Conservation (phyloP, 2,797 vertebrate genomes). For the Odontamblyopus lacepedii region DNA sequence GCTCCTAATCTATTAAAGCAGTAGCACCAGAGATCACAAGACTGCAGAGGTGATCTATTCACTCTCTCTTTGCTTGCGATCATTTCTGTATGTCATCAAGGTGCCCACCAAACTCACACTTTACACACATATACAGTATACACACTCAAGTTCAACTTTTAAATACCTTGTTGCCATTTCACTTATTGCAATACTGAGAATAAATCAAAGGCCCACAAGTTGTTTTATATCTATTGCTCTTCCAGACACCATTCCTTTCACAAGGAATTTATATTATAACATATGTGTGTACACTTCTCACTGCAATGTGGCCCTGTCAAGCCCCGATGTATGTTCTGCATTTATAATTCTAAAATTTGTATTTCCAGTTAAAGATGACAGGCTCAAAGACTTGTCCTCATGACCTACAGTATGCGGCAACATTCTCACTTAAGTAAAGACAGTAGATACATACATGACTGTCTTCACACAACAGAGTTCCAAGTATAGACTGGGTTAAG, state of each 20-base stretch:
- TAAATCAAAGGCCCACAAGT: neutral
- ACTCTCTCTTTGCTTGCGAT: slow-evolving; percentile 43
- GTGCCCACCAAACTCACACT: slow-evolving; percentile 30
- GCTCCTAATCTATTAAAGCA: slow-evolving; percentile 67
- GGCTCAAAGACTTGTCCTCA: too few species aligned
- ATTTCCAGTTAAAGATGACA: neutral
- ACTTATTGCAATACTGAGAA: neutral
- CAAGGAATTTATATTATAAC: neutral
- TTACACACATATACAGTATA: slow-evolving; percentile 15
- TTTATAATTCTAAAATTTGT: neutral
- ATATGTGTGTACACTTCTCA: neutral
- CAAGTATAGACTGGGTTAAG: neutral
- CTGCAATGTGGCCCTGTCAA: neutral
- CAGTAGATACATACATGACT: neutral
- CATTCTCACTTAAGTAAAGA: too few species aligned
- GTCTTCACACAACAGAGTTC: neutral
- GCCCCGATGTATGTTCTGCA: neutral
- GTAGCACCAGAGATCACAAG: slow-evolving; percentile 59
- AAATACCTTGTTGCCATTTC: neutral
- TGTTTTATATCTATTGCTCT: neutral
- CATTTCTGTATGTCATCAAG: slow-evolving; percentile 38
- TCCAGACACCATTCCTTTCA: neutral
- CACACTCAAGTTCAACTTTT: slow-evolving; percentile 1
- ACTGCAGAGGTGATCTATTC: slow-evolving; percentile 63
- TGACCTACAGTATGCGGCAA: too few species aligned